Conservation (phyloP, 2,797 vertebrate genomes). For the Arnoldichthys spilopterus region DNA sequence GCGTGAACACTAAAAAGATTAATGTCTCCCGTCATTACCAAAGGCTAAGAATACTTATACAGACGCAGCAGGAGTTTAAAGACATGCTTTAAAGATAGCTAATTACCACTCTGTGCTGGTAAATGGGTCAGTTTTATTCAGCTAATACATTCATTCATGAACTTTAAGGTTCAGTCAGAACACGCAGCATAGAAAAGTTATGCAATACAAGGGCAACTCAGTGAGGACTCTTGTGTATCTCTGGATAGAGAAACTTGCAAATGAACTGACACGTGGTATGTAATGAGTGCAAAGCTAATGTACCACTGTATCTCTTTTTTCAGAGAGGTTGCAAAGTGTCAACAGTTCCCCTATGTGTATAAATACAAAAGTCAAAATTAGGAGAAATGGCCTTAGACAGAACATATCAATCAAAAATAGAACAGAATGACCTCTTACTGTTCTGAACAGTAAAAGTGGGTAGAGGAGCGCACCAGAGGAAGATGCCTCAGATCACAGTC, state of each 20-base stretch:
- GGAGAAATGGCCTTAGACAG: slow-evolving; percentile 28
- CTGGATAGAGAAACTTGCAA: background rate
- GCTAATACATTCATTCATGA: background rate
- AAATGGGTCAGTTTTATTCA: slow-evolving; percentile 15
- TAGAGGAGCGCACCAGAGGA: background rate
- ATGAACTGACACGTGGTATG: background rate
- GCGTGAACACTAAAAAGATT: slow-evolving; percentile 22
- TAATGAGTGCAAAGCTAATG: background rate
- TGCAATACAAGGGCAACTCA: background rate
- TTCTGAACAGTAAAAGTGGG: slow-evolving; percentile 26
- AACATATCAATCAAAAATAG: slow-evolving; percentile 18
- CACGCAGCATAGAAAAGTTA: background rate
- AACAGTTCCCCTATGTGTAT: slow-evolving; percentile 3
- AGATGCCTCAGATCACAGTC: background rate
- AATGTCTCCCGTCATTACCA: slow-evolving; percentile 27
- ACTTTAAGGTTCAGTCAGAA: background rate
- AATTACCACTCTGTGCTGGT: slow-evolving; percentile 7
- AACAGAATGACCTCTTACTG: slow-evolving; percentile 1
- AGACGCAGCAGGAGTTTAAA: slow-evolving; percentile 28
- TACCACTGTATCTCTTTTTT: background rate
- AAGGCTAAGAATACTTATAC: background rate
- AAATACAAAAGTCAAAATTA: slow-evolving; percentile 27
- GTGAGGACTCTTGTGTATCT: background rate
- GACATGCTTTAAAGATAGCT: slow-evolving; percentile 27
- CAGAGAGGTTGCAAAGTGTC: background rate